Conservation (phyloP, 37 sponge, comb jelly and placozoan species). For the Eunapius fragilis region DNA sequence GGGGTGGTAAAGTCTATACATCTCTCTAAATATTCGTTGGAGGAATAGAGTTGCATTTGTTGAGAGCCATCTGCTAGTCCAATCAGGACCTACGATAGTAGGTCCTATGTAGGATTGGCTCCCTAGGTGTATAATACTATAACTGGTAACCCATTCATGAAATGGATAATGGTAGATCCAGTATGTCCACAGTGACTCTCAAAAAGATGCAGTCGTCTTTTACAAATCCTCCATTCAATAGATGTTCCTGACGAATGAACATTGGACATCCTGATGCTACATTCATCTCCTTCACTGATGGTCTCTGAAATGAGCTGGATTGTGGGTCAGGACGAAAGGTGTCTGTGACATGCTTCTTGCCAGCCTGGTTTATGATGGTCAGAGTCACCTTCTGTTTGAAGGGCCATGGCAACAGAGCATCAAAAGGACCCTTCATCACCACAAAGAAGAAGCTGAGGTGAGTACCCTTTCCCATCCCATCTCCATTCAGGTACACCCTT, state of each 20-base stretch:
- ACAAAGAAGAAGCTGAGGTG: slow-evolving; percentile 83
- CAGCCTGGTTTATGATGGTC: slow-evolving; percentile 62
- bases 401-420: slow-evolving; percentile 75
- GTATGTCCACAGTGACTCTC: slow-evolving; percentile 35
- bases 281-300: slow-evolving; percentile 71
- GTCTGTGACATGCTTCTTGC: slow-evolving; percentile 54
- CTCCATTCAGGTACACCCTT: slow-evolving; percentile 74
- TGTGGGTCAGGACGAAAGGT: slow-evolving; percentile 69
- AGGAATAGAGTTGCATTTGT: too few relatives aligned
- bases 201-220: slow-evolving; percentile 75
- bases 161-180: too few relatives aligned
- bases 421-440: slow-evolving; percentile 70
- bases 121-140: too few relatives aligned
- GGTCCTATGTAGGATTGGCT: too few relatives aligned
- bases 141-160: too few relatives aligned
- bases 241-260: slow-evolving; percentile 52
- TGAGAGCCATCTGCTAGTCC: too few relatives aligned
- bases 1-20: too few relatives aligned
- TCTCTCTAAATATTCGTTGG: too few relatives aligned
- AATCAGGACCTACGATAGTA: too few relatives aligned
- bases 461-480: slow-evolving; percentile 69
- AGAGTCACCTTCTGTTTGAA: slow-evolving; percentile 78
- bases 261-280: slow-evolving; percentile 78
- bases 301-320: slow-evolving; percentile 60
- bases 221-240: slow-evolving; percentile 46